phyloP scores from a whole-genome alignment of 2,113 vertebrate genomes.

The Corythaeola cristata region DNA sequence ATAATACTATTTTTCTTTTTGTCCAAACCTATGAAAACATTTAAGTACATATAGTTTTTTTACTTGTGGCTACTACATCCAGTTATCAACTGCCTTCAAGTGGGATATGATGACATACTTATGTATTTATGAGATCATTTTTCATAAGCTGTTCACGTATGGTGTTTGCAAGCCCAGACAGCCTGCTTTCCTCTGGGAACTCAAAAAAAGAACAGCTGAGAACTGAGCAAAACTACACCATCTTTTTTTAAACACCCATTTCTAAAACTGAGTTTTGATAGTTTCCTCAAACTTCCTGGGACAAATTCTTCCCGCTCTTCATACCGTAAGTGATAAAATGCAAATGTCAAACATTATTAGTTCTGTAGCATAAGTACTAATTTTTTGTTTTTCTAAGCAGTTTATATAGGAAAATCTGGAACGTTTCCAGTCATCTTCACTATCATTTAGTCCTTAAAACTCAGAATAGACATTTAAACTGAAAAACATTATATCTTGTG shows the following conservation, averaged over 20 bases:
- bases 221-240: conserved; percentile 9
- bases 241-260: conserved; percentile 43
- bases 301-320: conserved; percentile 60
- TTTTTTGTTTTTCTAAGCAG: conserved; percentile 72
- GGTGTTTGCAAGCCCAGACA: conserved; percentile 39
- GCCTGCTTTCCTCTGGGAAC: conserved; percentile 58
- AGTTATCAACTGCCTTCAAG: conserved; percentile 60
- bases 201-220: conserved; percentile 50
- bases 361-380: conserved; percentile 74
- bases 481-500: conserved; percentile 70
- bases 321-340: conserved; percentile 66
- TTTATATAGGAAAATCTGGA: conserved; percentile 76
- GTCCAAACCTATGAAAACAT: conserved; percentile 45
- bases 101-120: conserved; percentile 67
- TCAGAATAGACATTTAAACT: conserved; percentile 78
- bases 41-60: conserved; percentile 35
- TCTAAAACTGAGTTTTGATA: conserved; percentile 49
- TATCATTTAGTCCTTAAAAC: conserved; percentile 81
- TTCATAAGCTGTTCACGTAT: conserved; percentile 65
- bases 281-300: conserved; percentile 62
- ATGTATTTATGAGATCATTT: conserved; percentile 64
- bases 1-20: not conserved
- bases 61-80: conserved; percentile 39
- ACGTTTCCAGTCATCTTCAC: conserved; percentile 75
- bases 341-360: conserved; percentile 80